These are phyloP conservation scores for Heliornis fulica DNA, from an alignment of 2,113 vertebrate genomes.

Conservation along the genomic window DNA sequence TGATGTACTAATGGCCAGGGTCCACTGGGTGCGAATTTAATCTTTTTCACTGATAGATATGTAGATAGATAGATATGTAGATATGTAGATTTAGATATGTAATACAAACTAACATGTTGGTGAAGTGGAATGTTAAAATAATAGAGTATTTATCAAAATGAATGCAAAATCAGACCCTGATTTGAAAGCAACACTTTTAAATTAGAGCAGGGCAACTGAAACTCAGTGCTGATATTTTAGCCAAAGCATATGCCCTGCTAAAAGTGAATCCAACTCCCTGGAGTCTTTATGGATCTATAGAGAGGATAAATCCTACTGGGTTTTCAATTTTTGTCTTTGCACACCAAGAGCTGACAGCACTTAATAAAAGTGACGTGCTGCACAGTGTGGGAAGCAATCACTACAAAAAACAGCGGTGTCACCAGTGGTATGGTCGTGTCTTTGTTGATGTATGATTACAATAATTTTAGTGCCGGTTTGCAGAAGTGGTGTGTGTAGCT, in stretches of 20 bases:
- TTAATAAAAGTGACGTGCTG: background rate
- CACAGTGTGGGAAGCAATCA: conserved; percentile 12
- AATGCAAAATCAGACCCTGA: background rate
- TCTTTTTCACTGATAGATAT: background rate
- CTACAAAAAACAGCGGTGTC: background rate
- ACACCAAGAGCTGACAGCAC: background rate
- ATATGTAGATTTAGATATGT: background rate
- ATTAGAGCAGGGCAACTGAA: background rate
- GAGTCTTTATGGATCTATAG: background rate
- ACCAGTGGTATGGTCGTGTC: background rate
- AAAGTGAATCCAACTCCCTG: background rate
- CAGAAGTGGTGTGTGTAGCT: background rate
- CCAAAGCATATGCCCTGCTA: background rate
- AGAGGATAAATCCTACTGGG: background rate
- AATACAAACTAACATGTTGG: background rate
- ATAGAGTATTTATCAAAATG: background rate
- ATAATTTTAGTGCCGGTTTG: background rate
- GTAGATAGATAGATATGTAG: too few relatives aligned
- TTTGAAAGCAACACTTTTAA: background rate
- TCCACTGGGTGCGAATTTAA: background rate
- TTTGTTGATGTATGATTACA: conserved; percentile 8
- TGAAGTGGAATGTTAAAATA: background rate
- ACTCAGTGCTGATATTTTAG: background rate
- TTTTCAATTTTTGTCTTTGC: background rate
- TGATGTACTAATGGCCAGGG: background rate